Evolutionary conservation across 2,113 vertebrate genomes (phyloP).

Genomic region (Oncorhynchus gorbuscha): DNA sequence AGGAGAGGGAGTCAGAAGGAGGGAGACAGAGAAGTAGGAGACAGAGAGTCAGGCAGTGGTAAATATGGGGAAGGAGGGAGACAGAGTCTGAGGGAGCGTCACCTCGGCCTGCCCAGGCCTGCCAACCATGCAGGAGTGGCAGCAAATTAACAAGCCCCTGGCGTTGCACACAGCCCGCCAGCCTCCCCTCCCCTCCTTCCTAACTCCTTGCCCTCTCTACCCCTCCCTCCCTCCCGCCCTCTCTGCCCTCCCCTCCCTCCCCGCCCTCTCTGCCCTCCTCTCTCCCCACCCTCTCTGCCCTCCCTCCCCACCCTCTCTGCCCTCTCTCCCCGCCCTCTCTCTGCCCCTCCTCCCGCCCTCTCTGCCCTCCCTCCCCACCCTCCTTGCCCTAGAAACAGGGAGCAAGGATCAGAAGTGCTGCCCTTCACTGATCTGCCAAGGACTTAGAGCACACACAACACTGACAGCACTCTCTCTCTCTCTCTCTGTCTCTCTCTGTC

Average conservation of each 20-base stretch:
- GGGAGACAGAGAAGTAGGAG: too few relatives aligned
- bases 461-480: background rate
- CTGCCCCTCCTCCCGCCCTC: too few relatives aligned
- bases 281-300: too few relatives aligned
- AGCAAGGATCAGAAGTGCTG: slow-evolving; percentile 16
- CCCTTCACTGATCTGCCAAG: slow-evolving; percentile 64
- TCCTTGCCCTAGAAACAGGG: background rate
- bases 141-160: slow-evolving; percentile 42
- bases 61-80: too few relatives aligned
- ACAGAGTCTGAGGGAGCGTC: slow-evolving; percentile 22
- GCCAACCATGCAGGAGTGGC: slow-evolving; percentile 54
- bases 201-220: background rate
- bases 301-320: too few relatives aligned
- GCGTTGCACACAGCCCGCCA: background rate
- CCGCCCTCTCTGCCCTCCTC: too few relatives aligned
- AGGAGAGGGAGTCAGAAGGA: too few relatives aligned
- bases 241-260: too few relatives aligned
- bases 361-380: background rate
- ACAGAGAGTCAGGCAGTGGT: too few relatives aligned
- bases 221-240: too few relatives aligned
- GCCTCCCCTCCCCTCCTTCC: background rate
- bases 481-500: too few relatives aligned
- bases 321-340: background rate
- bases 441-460: slow-evolving; percentile 38
- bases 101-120: slow-evolving; percentile 56